phyloP scores from a whole-genome alignment of 2,113 vertebrate species.

The Phyllostomus hastatus region DNA sequence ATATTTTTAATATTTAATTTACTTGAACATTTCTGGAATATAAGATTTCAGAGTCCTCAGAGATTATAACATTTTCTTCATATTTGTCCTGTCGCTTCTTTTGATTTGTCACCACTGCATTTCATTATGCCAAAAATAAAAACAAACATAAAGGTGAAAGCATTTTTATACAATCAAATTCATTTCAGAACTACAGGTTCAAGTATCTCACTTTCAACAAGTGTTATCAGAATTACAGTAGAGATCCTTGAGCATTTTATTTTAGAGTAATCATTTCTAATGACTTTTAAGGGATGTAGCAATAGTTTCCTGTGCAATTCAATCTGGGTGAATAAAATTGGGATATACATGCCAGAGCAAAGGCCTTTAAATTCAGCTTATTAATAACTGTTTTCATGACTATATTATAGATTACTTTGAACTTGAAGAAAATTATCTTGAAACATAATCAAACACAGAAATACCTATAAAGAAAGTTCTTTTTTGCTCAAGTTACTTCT shows the following conservation, averaged over 20 bases:
- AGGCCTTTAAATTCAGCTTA: conserved; percentile 19
- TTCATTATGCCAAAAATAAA: conserved; percentile 67
- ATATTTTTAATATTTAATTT: conserved; percentile 19
- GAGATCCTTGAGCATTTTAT: not conserved
- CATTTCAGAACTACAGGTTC: conserved; percentile 27
- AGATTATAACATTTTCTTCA: conserved; percentile 61
- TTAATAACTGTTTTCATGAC: conserved; percentile 20
- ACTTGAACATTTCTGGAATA: conserved; percentile 26
- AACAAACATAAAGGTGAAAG: conserved; percentile 61
- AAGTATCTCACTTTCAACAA: conserved; percentile 43
- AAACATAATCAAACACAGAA: conserved; percentile 33
- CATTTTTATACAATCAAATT: conserved; percentile 58
- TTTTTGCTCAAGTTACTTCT: conserved; percentile 42
- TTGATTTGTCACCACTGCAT: conserved; percentile 55
- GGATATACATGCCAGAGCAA: conserved; percentile 27
- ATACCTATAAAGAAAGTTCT: conserved; percentile 17
- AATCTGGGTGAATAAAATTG: conserved; percentile 23
- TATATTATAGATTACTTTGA: conserved; percentile 36
- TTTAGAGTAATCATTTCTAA: conserved; percentile 31
- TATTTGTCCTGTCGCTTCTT: conserved; percentile 48
- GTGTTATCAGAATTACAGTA: conserved; percentile 32
- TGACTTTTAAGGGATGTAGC: not conserved
- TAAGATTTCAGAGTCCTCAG: conserved; percentile 38
- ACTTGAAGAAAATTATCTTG: conserved; percentile 43
- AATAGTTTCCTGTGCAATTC: conserved; percentile 34